phyloP scores from a whole-genome alignment of 2,888 invertebrate genomes.

The Fissipunctia ypsillon region DNA sequence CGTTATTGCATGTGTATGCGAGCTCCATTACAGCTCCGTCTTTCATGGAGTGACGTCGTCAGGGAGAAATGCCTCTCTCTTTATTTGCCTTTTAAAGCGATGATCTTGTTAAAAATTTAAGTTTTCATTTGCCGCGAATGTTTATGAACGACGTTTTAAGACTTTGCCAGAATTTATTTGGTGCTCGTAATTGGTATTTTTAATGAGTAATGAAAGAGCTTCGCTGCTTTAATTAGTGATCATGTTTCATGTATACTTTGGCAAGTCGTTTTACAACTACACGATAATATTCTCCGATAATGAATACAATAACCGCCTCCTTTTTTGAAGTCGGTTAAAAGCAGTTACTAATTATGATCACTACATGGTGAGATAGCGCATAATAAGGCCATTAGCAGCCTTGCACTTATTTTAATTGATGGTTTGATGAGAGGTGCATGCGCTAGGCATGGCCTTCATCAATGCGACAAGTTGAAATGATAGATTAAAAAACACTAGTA shows the following conservation, averaged over 20 bases:
- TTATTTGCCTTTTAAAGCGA: conserved; percentile 15
- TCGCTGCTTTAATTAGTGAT: not conserved
- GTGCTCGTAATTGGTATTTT: conserved; percentile 23
- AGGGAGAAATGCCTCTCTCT: not conserved
- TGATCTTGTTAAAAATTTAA: conserved; percentile 44
- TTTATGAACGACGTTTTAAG: conserved; percentile 24
- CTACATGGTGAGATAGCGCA: too few relatives aligned
- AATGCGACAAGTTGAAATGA: not conserved
- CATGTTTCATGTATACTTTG: not conserved
- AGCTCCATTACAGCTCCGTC: conserved; percentile 41
- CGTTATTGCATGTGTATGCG: conserved; percentile 68
- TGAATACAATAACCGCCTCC: too few relatives aligned
- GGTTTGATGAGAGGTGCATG: not conserved
- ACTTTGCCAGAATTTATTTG: conserved; percentile 10
- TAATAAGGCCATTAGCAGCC: not conserved
- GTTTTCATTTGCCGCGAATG: conserved; percentile 38
- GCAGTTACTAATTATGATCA: not conserved
- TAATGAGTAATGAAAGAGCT: conserved; percentile 29
- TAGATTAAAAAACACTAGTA: not conserved
- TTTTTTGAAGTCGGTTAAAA: too few relatives aligned
- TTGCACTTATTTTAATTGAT: not conserved
- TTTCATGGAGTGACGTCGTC: not conserved
- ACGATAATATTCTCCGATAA: not conserved
- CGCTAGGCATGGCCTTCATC: not conserved
- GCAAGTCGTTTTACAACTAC: not conserved